phyloP scores from a whole-genome alignment of 2,888 invertebrate species.

The Acrobeloides nanus region DNA sequence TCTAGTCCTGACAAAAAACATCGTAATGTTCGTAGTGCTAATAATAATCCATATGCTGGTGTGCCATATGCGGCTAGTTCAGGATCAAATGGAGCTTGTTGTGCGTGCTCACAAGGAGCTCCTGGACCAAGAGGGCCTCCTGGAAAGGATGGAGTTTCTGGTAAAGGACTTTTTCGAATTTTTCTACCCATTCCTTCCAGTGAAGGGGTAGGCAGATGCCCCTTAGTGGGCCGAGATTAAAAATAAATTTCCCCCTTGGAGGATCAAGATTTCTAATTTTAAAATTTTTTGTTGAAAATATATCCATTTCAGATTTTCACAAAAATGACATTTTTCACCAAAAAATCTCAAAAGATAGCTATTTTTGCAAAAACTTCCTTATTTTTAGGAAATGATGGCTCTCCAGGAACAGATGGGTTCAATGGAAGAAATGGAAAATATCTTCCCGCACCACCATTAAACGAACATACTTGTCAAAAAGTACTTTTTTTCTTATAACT shows the following conservation, averaged over 20 bases:
- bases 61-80: not conserved
- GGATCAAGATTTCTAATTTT: too few species aligned
- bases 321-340: too few species aligned
- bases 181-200: too few species aligned
- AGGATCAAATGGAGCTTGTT: slow-evolving; percentile 34
- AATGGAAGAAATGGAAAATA: slow-evolving; percentile 34
- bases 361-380: too few species aligned
- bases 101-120: slow-evolving; percentile 48
- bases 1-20: slow-evolving; percentile 7
- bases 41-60: slow-evolving; percentile 21
- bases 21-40: not conserved
- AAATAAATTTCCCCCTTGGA: too few species aligned
- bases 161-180: too few species aligned
- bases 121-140: slow-evolving; percentile 39
- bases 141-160: slow-evolving; percentile 35
- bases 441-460: slow-evolving; percentile 26
- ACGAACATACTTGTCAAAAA: slow-evolving; percentile 20
- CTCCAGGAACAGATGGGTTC: slow-evolving; percentile 24
- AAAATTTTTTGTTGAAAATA: too few species aligned
- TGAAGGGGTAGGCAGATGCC: too few species aligned
- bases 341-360: too few species aligned
- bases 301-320: too few species aligned
- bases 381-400: too few species aligned
- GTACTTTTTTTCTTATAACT: slow-evolving; percentile 3
- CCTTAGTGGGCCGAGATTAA: too few species aligned